phyloP scores from a whole-genome alignment of 2,113 vertebrate genomes.

The Pampusana beccarii region DNA sequence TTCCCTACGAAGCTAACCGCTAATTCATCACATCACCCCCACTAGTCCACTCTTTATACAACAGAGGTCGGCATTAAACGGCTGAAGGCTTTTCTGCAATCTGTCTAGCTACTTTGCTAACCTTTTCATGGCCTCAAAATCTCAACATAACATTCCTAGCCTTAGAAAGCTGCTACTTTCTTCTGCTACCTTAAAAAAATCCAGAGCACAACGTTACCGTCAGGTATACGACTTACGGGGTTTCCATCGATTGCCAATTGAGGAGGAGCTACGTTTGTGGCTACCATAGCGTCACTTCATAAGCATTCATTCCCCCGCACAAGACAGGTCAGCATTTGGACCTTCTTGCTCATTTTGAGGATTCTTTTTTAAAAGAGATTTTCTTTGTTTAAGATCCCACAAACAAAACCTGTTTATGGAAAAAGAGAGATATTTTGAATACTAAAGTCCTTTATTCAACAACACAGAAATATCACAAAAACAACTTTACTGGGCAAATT shows the following conservation, averaged over 20 bases:
- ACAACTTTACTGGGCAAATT: constrained; percentile 86
- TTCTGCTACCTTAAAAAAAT: not conserved
- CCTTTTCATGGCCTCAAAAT: not conserved
- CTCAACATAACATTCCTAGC: not conserved
- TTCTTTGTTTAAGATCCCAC: constrained; percentile 69
- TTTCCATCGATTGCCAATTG: not conserved
- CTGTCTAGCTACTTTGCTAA: not conserved
- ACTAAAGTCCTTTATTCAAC: constrained; percentile 90
- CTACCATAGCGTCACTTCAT: constrained; percentile 17
- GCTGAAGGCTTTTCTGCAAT: not conserved
- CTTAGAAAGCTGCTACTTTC: not conserved
- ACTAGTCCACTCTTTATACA: not conserved
- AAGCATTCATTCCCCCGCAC: constrained; percentile 30
- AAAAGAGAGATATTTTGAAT: constrained; percentile 83
- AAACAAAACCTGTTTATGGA: constrained; percentile 77
- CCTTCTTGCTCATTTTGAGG: constrained; percentile 7
- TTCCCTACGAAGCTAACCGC: not conserved
- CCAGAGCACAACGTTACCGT: not conserved
- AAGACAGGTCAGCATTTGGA: constrained; percentile 29
- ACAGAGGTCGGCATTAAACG: not conserved
- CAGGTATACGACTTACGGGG: constrained; percentile 5
- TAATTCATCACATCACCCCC: not conserved
- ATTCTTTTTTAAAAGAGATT: constrained; percentile 32
- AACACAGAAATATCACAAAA: constrained; percentile 90
- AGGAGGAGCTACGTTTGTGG: constrained; percentile 29